Evolutionary conservation across 2,888 invertebrate species (phyloP).

Genomic region (Cheilosia scutellata): DNA sequence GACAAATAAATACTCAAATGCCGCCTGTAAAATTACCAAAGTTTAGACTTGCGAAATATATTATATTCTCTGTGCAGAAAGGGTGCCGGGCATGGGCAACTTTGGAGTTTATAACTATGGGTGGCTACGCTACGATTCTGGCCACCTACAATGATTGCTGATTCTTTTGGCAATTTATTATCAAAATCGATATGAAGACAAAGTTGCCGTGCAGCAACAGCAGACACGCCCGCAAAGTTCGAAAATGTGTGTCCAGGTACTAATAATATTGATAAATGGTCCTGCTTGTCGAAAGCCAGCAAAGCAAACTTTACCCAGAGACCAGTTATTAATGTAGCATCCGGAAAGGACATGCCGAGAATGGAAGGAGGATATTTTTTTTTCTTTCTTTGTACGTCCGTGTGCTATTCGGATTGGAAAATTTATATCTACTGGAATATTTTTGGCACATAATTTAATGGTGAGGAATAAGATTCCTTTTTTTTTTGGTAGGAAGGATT

Average conservation of each 20-base stretch:
- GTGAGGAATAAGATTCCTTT: slow-evolving; percentile 41
- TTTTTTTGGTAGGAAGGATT: background rate
- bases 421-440: slow-evolving; percentile 58
- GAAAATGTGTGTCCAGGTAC: slow-evolving; percentile 61
- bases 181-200: slow-evolving; percentile 56
- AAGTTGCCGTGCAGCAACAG: slow-evolving; percentile 26
- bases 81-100: too few species aligned
- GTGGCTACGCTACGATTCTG: too few species aligned
- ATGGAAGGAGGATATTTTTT: background rate
- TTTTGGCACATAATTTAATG: slow-evolving; percentile 71
- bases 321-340: slow-evolving; percentile 62
- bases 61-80: too few species aligned
- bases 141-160: slow-evolving; percentile 44
- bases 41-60: slow-evolving; percentile 6
- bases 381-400: too few species aligned
- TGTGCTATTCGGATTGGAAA: slow-evolving; percentile 56
- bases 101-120: slow-evolving; percentile 25
- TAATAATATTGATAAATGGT: slow-evolving; percentile 71
- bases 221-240: slow-evolving; percentile 67
- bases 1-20: slow-evolving; percentile 53
- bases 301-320: slow-evolving; percentile 49
- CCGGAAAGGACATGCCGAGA: slow-evolving; percentile 23
- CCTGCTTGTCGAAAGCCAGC: slow-evolving; percentile 50
- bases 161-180: slow-evolving; percentile 51
- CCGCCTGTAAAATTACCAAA: slow-evolving; percentile 65